Percentiles rank a stretch among this genome's conserved stretches.
These are phyloP conservation scores for Cydia amplana DNA, from an alignment of 1,140 invertebrate species.

Conservation along the genomic window DNA sequence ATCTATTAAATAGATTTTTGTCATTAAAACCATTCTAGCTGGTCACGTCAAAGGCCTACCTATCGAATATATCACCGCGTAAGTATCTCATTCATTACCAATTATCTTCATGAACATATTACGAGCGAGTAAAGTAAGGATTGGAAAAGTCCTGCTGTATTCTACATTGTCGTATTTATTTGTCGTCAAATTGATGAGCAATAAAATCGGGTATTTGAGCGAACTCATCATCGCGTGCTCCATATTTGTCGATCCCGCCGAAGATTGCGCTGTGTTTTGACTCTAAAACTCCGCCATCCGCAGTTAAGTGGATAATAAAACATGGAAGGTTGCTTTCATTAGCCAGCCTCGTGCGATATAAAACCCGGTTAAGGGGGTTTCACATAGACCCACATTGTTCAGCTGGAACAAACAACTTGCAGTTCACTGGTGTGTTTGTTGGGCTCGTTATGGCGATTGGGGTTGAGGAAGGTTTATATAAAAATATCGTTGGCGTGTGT, in stretches of 20 bases:
- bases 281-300: slow-evolving; percentile 41
- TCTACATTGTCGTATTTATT: slow-evolving; percentile 1
- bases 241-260: slow-evolving; percentile 40
- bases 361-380: slow-evolving; percentile 52
- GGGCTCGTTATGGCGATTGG: slow-evolving; percentile 13
- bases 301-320: slow-evolving; percentile 67
- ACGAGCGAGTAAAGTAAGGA: background rate
- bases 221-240: slow-evolving; percentile 30
- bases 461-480: background rate
- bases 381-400: slow-evolving; percentile 21
- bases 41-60: no score
- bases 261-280: slow-evolving; percentile 40
- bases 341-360: slow-evolving; percentile 53
- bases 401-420: slow-evolving; percentile 23
- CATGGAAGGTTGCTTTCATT: slow-evolving; percentile 68
- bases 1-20: no score
- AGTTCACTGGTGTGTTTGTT: slow-evolving; percentile 26
- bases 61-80: no score
- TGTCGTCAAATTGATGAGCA: slow-evolving; percentile 12
- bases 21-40: background rate
- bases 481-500: background rate
- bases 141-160: background rate
- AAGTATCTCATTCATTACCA: no score
- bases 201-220: slow-evolving; percentile 7
- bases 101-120: background rate